A percentile compares a stretch with the other conserved stretches of the same genome.
Conservation (phyloP, 2,888 invertebrate species). For the Lithophane socia region DNA sequence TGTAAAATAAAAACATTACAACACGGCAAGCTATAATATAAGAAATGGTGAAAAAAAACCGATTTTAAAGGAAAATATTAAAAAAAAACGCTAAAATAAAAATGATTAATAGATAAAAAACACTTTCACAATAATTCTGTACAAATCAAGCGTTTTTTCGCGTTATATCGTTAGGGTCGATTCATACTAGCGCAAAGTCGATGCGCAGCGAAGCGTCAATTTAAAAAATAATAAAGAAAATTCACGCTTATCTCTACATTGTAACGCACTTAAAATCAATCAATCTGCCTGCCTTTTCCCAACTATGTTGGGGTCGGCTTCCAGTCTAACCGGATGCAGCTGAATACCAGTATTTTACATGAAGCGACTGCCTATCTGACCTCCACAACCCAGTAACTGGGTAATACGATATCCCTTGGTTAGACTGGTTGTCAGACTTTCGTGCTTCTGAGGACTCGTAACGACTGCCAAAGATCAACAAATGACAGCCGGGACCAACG, state of each 20-base stretch:
- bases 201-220: neutral
- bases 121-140: neutral
- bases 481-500: too few relatives aligned
- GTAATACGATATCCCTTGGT: too few relatives aligned
- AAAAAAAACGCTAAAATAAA: neutral
- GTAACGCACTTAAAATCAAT: neutral
- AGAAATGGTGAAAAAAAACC: conserved; percentile 22
- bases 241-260: neutral
- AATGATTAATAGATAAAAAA: neutral
- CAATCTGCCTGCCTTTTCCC: too few relatives aligned
- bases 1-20: conserved; percentile 25
- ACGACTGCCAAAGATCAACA: too few relatives aligned
- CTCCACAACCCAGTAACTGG: too few relatives aligned
- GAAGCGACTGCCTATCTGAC: too few relatives aligned
- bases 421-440: too few relatives aligned
- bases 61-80: conserved; percentile 33
- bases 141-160: neutral
- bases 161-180: neutral
- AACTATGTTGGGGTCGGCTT: too few relatives aligned
- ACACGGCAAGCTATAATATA: conserved; percentile 30
- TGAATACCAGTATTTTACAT: too few relatives aligned
- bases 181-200: neutral
- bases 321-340: too few relatives aligned
- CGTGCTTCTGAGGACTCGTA: too few relatives aligned
- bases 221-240: neutral